Base-by-base conservation (phyloP, 2,888 invertebrate genomes). In the Eupithecia abbreviata region DNA sequence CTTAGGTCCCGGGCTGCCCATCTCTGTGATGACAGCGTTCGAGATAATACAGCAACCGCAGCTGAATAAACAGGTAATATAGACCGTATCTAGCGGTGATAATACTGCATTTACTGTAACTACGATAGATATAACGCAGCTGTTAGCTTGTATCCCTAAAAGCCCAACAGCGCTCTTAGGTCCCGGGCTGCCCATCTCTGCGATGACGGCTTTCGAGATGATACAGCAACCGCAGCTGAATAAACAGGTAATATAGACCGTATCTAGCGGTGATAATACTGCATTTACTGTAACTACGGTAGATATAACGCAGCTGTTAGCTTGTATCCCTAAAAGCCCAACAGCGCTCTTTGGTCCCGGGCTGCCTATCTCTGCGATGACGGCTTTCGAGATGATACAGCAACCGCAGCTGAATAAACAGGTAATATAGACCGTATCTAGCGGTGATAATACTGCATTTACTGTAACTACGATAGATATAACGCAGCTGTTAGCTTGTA, bases 391-490 rank as follows among this genome's bases (percentile, higher is more conserved):
- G 43, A 82, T 92, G 18, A 80, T 96, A 75, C 95, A 96, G 89
- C 90, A 94, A 79, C 96, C 96, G 15, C 92, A 95, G 9, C 91
- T 96, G 3, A 97, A 97, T 82, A 97, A 97, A 89, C 95, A 95
- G 90, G 95, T 93, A 69, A 47, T 47, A 9, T 47, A 47, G 47
- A 47, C 47, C 10, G 47, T 47, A 47, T 47, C 47, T 47, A 47
- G 47, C 10, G 47, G 47, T 47, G 10, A 47, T 47, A 47, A 47
- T 9, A 47, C 47, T 10, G 1, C 10, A 47, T 10, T 47, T 47
- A 47, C 47, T 47, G 47, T 13, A 13, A 49, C 4, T 49, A 49
- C 4, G 13, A 30, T 0, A 30, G 30, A 30, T 30, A 30, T 0
- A 30, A 30, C 79, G 0, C 92, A 92, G 77, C 86, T 96, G 15